A percentile compares a stretch with the other conserved stretches of the same genome.
Evolutionary conservation across 2,113 vertebrate genomes (phyloP).

Genomic region (Scytalopus superciliaris): DNA sequence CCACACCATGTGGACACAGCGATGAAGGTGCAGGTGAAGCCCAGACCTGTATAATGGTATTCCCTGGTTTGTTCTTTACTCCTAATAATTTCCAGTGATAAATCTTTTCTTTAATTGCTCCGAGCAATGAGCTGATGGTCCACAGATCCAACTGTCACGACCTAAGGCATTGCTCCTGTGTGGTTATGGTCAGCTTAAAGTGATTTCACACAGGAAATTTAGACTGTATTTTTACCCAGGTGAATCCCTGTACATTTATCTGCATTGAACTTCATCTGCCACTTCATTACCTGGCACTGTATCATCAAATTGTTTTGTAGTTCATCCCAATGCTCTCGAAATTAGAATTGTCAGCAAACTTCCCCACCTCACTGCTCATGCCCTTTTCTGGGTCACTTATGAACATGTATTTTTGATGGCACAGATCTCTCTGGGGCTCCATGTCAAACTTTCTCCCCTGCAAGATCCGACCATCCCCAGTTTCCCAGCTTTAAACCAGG

Average conservation of each 20-base stretch:
- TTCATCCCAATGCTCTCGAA: not conserved
- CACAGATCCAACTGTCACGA: not conserved
- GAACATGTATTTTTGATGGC: constrained; percentile 12
- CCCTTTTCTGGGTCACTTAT: constrained; percentile 17
- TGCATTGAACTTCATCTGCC: not conserved
- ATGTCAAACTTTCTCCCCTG: not conserved
- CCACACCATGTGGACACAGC: accelerated
- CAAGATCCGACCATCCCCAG: not conserved
- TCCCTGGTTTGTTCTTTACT: not conserved
- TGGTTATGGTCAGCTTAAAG: not conserved
- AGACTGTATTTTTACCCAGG: not conserved
- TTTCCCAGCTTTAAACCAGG: not conserved
- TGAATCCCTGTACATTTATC: not conserved
- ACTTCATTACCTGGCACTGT: not conserved
- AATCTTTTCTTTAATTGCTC: not conserved
- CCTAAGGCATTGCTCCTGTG: not conserved
- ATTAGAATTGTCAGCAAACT: constrained; percentile 13
- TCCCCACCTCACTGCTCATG: not conserved
- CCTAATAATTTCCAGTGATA: not conserved
- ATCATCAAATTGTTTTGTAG: constrained; percentile 26
- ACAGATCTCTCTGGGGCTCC: not conserved
- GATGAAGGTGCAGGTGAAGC: not conserved
- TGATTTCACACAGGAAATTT: not conserved
- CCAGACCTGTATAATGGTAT: not conserved
- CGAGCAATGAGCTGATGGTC: not conserved